Conservation (phyloP, 2,113 vertebrate genomes). For the Strigops habroptila region DNA sequence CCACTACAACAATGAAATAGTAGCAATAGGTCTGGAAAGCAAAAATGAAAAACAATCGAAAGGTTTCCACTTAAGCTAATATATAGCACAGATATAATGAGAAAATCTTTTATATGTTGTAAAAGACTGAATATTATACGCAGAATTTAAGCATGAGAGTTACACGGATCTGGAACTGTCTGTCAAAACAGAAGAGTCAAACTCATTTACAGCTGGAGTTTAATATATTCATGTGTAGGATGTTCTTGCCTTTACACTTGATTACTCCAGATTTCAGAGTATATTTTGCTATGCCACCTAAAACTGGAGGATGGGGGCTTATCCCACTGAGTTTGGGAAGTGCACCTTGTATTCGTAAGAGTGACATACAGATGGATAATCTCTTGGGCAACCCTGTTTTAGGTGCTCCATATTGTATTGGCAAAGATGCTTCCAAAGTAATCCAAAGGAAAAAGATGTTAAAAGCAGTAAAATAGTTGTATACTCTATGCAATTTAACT, state of each 20-base stretch:
- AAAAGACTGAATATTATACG: not conserved
- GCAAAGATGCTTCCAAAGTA: not conserved
- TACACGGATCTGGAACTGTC: not conserved
- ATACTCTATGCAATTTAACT: not conserved
- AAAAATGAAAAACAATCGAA: not conserved
- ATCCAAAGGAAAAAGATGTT: not conserved
- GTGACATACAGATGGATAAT: not conserved
- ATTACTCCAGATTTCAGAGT: not conserved
- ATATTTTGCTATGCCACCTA: not conserved
- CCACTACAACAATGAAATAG: not conserved
- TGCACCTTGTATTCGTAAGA: not conserved
- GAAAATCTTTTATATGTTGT: not conserved
- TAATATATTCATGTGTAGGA: not conserved
- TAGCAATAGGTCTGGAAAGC: not conserved
- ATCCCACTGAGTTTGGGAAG: not conserved
- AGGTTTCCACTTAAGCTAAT: not conserved
- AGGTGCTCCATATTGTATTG: not conserved
- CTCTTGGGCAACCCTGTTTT: not conserved
- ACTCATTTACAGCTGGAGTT: not conserved
- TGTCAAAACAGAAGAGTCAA: not conserved
- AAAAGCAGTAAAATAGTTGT: not conserved
- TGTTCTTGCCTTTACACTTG: not conserved
- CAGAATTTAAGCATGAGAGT: not conserved
- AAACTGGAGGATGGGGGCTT: not conserved
- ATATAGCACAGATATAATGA: not conserved